phyloP scores from a whole-genome alignment of 2,888 invertebrate species.

The Papilio demoleus region DNA sequence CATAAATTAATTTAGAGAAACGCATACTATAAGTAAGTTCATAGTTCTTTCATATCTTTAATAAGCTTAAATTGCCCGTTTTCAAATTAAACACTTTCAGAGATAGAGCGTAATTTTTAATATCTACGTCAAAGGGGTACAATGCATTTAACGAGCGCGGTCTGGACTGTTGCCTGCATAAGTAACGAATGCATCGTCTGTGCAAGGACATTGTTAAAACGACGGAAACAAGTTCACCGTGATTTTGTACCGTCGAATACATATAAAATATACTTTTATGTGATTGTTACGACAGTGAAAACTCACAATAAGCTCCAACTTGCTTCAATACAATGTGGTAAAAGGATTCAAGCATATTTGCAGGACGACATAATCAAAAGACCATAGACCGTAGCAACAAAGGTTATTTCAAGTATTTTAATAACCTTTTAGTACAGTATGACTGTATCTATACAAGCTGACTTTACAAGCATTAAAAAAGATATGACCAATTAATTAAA shows the following conservation, averaged over 20 bases:
- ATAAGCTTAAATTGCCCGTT: background rate
- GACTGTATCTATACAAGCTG: too few relatives aligned
- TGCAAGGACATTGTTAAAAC: background rate
- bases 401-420: background rate
- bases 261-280: background rate
- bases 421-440: background rate
- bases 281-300: background rate
- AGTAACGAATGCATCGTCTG: conserved; percentile 16
- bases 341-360: background rate
- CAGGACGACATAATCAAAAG: background rate
- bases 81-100: background rate
- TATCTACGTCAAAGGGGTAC: conserved; percentile 27
- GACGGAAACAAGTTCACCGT: conserved; percentile 9
- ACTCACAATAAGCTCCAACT: background rate
- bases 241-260: background rate
- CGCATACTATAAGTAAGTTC: too few relatives aligned
- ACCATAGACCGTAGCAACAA: background rate
- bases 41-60: background rate
- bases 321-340: background rate
- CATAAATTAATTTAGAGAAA: background rate
- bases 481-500: too few relatives aligned
- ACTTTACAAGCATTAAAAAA: too few relatives aligned
- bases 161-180: conserved; percentile 24
- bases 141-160: conserved; percentile 19
- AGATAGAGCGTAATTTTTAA: conserved; percentile 29